phyloP scores from a whole-genome alignment of 2,888 invertebrate genomes.

The Mycogona germanica region DNA sequence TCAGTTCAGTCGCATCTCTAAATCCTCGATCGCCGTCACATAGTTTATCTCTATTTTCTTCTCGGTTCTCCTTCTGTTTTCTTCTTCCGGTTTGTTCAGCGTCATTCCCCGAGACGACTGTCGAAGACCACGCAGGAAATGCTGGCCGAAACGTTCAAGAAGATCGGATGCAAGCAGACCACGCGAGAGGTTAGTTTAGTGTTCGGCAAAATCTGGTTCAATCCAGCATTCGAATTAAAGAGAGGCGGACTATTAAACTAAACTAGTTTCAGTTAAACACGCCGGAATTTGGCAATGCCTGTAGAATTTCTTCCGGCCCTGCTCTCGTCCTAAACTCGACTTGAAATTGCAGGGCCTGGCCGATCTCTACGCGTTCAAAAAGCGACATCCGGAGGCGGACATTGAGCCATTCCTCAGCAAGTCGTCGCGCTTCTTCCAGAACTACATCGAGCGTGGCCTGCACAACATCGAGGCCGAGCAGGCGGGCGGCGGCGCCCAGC shows the following conservation, averaged over 20 bases:
- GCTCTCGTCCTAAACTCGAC: not conserved
- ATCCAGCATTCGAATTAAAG: no score
- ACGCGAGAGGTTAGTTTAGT: constrained; percentile 44
- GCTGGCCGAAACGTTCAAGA: constrained; percentile 75
- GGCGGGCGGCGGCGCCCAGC: constrained; percentile 19
- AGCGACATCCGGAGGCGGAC: constrained; percentile 70
- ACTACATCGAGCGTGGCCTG: constrained; percentile 67
- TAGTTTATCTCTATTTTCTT: not conserved
- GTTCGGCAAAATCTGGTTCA: no score
- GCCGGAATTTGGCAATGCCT: not conserved
- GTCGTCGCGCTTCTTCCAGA: constrained; percentile 73
- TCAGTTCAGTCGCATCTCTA: not conserved
- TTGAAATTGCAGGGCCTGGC: constrained; percentile 49
- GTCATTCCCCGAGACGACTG: constrained; percentile 40
- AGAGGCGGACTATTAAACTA: no score
- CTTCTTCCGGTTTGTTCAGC: constrained; percentile 14
- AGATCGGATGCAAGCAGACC: constrained; percentile 79
- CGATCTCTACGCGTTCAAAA: constrained; percentile 63
- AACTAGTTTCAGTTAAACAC: no score
- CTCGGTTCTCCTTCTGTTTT: not conserved
- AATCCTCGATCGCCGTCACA: no score
- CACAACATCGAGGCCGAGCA: constrained; percentile 45
- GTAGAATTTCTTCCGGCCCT: not conserved
- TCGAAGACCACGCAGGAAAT: constrained; percentile 73
- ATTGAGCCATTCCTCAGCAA: constrained; percentile 71